Evolutionary conservation across 1,140 invertebrate genomes (phyloP), one percentile per base, ranked within the genome.

Genomic region (Eciton burchellii): DNA sequence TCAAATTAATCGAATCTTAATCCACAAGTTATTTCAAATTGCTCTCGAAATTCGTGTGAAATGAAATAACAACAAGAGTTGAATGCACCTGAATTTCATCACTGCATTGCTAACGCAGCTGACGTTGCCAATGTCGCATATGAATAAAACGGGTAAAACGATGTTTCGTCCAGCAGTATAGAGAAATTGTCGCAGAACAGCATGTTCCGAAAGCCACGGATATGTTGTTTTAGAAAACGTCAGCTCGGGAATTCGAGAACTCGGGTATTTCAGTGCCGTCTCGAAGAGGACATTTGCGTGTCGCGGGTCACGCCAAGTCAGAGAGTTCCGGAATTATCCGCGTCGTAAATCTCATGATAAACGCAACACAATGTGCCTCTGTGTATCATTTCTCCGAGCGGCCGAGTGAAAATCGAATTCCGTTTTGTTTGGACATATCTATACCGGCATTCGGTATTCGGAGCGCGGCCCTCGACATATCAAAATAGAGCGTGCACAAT

Each of bases 401-500:
- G n/a, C 59, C 73, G 71, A 72, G 74, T 72, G 88, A 84, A 86
- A 89, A 89, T 89, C 82, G 84, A 89, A 89, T 88, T 88, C 86
- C 83, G 81, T 86, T 88, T 88, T 88, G 86, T 88, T 88, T 88
- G 86, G 83, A 56, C 86, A 83, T 77, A 88, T 84, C 81, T 81
- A 71, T 73, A 84, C 70, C 60, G 77, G 77, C 81, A 88, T 89
- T 89, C 88, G 84, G 88, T 89, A 89, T 89, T 89, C 89, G 89
- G 84, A 35, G 79, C 72, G 84, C 86, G 73, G 84, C 71, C 68
- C 81, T 88, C 82, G 88, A 65, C 84, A 85, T 90, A 90, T 90
- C 88, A 89, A 90, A 90, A 90, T 90, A 90, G 88, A 88, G 66
- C 87, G 71, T 57, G 86, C 84, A 88, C 89, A 90, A 89, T 91